These are phyloP conservation scores for Perodicticus potto DNA, from an alignment of 2,797 vertebrate species.

Conservation along the genomic window DNA sequence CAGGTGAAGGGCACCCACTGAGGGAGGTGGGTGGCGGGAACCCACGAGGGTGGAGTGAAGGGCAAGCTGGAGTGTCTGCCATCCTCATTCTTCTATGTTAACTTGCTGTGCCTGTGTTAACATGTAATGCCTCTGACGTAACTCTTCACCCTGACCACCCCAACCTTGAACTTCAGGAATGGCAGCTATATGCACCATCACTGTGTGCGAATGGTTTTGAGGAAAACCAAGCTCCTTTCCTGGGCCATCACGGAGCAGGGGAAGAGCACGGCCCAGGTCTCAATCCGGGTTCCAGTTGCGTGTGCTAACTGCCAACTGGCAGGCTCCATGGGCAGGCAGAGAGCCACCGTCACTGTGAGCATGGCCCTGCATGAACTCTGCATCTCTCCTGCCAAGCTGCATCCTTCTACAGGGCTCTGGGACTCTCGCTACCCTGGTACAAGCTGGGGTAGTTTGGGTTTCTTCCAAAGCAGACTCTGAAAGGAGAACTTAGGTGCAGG, in stretches of 20 bases:
- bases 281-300: neutral
- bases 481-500: neutral
- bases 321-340: neutral
- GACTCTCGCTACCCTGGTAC: neutral
- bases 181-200: neutral
- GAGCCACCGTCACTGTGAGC: neutral
- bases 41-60: neutral
- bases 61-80: neutral
- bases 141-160: neutral
- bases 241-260: neutral
- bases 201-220: neutral
- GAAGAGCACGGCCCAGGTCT: neutral
- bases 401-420: neutral
- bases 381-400: neutral
- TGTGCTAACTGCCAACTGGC: neutral
- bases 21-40: neutral
- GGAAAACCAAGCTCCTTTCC: neutral
- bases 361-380: neutral
- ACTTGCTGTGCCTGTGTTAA: neutral
- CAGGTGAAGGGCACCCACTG: neutral
- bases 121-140: neutral
- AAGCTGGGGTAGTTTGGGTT: neutral
- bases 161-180: neutral
- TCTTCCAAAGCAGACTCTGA: conserved; percentile 12
- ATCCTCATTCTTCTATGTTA: neutral